These are phyloP conservation scores for Eunapius fragilis DNA, from an alignment of 37 sponge, comb jelly and placozoan genomes.

Conservation along the genomic window DNA sequence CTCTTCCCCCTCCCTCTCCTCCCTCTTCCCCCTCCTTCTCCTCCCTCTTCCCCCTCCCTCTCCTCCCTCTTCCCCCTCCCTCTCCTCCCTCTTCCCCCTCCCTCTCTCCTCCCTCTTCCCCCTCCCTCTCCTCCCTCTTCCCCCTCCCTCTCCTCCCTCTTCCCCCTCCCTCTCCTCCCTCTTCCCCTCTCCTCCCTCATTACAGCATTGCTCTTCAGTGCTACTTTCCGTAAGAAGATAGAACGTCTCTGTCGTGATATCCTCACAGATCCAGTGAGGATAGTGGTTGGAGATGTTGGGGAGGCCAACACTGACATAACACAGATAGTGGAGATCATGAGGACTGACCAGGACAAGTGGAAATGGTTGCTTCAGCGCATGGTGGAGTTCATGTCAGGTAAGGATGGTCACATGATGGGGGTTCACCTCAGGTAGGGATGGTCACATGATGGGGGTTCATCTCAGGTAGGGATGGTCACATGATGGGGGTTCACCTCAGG, in stretches of 20 bases:
- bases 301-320: slow-evolving; percentile 98
- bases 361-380: slow-evolving; percentile 82
- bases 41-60: too few species aligned
- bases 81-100: not conserved
- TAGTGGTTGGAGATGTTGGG: slow-evolving; percentile 88
- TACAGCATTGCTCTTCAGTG: slow-evolving; percentile 93
- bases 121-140: not conserved
- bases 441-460: not conserved
- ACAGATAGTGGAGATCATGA: slow-evolving; percentile 76
- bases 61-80: not conserved
- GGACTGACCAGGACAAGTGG: slow-evolving; percentile 84
- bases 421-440: not conserved
- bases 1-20: too few species aligned
- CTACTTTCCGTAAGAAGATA: slow-evolving; percentile 94
- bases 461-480: not conserved
- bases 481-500: not conserved
- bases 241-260: slow-evolving; percentile 88
- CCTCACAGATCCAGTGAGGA: slow-evolving; percentile 87
- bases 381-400: slow-evolving; percentile 85
- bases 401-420: not conserved
- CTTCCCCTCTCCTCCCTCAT: slow-evolving; percentile 1
- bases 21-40: too few species aligned
- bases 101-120: not conserved
- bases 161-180: slow-evolving; percentile 4
- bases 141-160: not conserved